These are phyloP conservation scores for Trematocara stigmaticum DNA, from an alignment of 2,113 vertebrate genomes.

Conservation along the genomic window DNA sequence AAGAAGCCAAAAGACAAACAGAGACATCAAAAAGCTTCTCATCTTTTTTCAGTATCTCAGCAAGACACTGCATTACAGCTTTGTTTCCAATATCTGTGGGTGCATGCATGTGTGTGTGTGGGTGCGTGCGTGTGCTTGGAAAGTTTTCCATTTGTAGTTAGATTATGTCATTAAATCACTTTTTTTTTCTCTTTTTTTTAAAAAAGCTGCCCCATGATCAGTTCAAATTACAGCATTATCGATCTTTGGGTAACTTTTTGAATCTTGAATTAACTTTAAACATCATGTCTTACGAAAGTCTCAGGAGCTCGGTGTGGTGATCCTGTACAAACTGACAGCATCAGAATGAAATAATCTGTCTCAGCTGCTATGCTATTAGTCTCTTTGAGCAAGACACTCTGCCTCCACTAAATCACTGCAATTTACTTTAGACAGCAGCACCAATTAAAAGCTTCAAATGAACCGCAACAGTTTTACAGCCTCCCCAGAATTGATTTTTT, in stretches of 20 bases:
- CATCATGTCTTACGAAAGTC: background rate
- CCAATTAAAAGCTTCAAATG: constrained; percentile 28
- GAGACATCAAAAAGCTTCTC: constrained; percentile 46
- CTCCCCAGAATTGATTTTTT: background rate
- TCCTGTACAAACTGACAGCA: background rate
- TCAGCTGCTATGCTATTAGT: background rate
- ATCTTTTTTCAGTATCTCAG: constrained; percentile 36
- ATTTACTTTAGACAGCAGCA: constrained; percentile 10
- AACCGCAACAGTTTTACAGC: constrained; percentile 11
- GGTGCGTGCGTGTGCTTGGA: background rate
- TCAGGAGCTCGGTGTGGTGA: background rate
- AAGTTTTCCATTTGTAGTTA: background rate
- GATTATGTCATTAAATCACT: background rate
- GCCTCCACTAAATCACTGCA: constrained; percentile 12
- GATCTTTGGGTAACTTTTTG: background rate
- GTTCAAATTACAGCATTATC: background rate
- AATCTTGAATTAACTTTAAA: background rate
- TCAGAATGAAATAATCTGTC: background rate
- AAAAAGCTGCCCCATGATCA: background rate
- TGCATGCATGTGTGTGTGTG: background rate
- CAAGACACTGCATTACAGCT: constrained; percentile 6
- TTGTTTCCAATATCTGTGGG: background rate
- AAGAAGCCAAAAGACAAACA: constrained; percentile 56
- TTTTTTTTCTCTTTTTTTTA: too few species aligned
- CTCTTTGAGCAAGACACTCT: constrained; percentile 21